A percentile compares a stretch with the other conserved stretches of the same genome.
Conservation (phyloP, 1,140 invertebrate genomes). For the Bombyx mandarina region DNA sequence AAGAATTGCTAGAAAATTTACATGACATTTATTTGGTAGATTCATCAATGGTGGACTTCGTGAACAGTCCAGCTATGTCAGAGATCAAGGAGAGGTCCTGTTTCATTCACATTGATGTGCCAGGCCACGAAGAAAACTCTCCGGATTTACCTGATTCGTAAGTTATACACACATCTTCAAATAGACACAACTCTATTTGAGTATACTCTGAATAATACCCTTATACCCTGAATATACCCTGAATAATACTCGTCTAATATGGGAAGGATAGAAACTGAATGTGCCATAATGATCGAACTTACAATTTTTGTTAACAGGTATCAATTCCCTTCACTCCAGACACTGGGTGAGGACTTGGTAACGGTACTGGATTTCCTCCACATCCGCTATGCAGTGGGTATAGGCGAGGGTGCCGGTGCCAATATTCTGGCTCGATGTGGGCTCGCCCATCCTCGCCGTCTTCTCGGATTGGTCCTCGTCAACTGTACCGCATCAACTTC, state of each 20-base stretch:
- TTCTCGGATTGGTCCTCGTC: conserved; percentile 84
- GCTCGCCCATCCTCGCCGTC: conserved; percentile 81
- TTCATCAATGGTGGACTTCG: conserved; percentile 81
- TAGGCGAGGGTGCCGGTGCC: conserved; percentile 92
- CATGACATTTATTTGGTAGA: conserved; percentile 64
- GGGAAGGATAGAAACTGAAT: too few species aligned
- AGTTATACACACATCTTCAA: conserved; percentile 11
- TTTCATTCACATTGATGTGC: conserved; percentile 91
- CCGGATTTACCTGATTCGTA: conserved; percentile 54
- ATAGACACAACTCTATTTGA: too few species aligned
- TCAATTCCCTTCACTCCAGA: conserved; percentile 86
- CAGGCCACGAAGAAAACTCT: conserved; percentile 87
- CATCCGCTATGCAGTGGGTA: conserved; percentile 83
- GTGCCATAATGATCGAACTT: too few species aligned
- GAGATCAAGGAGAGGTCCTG: conserved; percentile 89
- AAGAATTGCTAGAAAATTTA: too few species aligned
- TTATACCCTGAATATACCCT: too few species aligned
- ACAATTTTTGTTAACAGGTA: conserved; percentile 69
- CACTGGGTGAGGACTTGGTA: conserved; percentile 86
- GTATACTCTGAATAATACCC: too few species aligned
- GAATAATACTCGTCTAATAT: too few species aligned
- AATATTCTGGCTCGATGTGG: conserved; percentile 91
- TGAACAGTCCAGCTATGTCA: conserved; percentile 85
- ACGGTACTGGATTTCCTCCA: conserved; percentile 86
- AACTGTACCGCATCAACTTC: conserved; percentile 91